Evolutionary conservation across 2,797 vertebrate species (phyloP).

Genomic region (Macrochelys suwanniensis): DNA sequence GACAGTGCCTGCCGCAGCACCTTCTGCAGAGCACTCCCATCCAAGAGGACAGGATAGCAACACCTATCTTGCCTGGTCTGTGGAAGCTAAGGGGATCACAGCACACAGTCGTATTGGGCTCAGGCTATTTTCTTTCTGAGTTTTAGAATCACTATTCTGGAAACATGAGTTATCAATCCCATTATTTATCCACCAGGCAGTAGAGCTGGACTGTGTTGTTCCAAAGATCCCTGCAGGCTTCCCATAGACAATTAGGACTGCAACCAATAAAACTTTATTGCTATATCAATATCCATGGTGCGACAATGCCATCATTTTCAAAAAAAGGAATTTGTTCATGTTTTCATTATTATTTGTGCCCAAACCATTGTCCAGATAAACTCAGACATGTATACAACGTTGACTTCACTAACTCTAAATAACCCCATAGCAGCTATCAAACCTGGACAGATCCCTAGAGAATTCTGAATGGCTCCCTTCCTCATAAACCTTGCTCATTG

Average conservation of each 20-base stretch:
- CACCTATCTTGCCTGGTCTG: rapidly evolving
- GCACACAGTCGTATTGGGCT: neutral
- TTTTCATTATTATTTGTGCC: neutral
- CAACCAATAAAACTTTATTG: neutral
- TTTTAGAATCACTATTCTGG: neutral
- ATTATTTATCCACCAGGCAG: neutral
- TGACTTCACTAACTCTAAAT: neutral
- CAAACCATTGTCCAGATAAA: neutral
- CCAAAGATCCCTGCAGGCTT: neutral
- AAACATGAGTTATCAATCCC: neutral
- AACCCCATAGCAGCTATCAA: neutral
- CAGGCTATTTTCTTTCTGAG: neutral
- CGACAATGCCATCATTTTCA: neutral
- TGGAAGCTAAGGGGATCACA: neutral
- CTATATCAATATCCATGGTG: rapidly evolving
- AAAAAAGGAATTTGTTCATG: neutral
- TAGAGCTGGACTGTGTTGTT: neutral
- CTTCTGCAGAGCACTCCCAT: neutral
- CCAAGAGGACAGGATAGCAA: neutral
- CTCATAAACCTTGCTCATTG: neutral
- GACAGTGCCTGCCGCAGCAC: neutral
- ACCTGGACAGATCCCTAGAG: neutral
- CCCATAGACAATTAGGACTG: neutral
- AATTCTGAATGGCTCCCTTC: neutral
- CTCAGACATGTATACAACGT: neutral